Conservation (phyloP, 2,113 vertebrate species). For the Morone chrysops region DNA sequence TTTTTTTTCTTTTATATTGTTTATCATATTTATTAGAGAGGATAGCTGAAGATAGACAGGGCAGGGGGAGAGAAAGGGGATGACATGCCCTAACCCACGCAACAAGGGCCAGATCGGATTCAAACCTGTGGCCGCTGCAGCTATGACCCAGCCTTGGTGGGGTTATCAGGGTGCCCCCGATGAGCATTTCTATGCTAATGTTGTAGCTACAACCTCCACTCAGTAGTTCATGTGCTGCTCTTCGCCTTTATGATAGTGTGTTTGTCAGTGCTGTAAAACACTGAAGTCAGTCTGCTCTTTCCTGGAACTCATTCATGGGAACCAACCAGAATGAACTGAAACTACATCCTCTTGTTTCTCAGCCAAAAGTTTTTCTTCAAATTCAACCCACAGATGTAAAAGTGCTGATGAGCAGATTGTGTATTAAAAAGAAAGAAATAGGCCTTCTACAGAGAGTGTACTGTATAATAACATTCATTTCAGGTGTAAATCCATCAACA, state of each 20-base stretch:
- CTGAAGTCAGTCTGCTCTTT: not conserved
- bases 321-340: not conserved
- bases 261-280: not conserved
- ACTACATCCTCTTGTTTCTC: not conserved
- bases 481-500: not conserved
- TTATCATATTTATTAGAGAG: too few relatives aligned
- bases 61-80: too few relatives aligned
- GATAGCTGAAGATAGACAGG: too few relatives aligned
- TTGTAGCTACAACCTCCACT: not conserved
- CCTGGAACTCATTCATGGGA: not conserved
- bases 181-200: not conserved
- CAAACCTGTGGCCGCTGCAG: too few relatives aligned
- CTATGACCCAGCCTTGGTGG: too few relatives aligned
- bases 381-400: not conserved
- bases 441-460: too few relatives aligned
- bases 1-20: too few relatives aligned
- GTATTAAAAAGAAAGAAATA: not conserved
- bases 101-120: too few relatives aligned
- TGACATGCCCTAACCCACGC: too few relatives aligned
- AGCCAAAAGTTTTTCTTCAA: not conserved
- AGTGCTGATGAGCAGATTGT: not conserved
- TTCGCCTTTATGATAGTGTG: not conserved
- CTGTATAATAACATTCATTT: not conserved
- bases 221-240: not conserved
- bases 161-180: not conserved